These are phyloP conservation scores for Omphaloscelis lunosa DNA, from an alignment of 2,888 invertebrate species.

Conservation along the genomic window DNA sequence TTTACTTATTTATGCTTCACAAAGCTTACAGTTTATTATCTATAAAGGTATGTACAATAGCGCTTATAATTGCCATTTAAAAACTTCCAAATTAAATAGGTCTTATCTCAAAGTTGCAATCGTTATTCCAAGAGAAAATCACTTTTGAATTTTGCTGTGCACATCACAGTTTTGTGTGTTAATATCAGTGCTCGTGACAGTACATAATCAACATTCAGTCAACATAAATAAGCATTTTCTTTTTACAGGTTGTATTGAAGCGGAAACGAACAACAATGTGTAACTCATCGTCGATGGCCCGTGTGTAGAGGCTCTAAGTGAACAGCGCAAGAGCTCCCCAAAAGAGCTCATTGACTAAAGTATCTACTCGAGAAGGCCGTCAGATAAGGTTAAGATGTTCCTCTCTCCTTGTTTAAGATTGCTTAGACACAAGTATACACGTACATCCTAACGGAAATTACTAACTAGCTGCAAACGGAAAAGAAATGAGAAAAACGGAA, in stretches of 20 bases:
- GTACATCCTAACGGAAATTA: slow-evolving; percentile 39
- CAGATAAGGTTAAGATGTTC: slow-evolving; percentile 30
- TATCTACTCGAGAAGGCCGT: slow-evolving; percentile 21
- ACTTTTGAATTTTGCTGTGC: background rate
- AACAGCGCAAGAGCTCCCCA: background rate
- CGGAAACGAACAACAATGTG: slow-evolving; percentile 27
- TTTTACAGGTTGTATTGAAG: slow-evolving; percentile 14
- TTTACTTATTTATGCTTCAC: too few species aligned
- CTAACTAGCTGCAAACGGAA: slow-evolving; percentile 28
- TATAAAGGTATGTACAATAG: too few species aligned
- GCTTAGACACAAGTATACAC: slow-evolving; percentile 17
- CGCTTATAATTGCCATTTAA: too few species aligned
- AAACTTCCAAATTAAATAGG: background rate
- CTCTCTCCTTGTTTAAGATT: slow-evolving; percentile 34
- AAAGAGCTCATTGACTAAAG: slow-evolving; percentile 47
- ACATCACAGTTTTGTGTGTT: too few species aligned
- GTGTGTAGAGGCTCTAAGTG: slow-evolving; percentile 7
- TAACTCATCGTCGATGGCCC: background rate
- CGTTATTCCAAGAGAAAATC: background rate
- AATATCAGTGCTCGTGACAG: background rate
- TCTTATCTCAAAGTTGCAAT: background rate
- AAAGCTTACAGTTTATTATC: too few species aligned
- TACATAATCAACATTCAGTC: background rate
- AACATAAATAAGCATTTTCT: slow-evolving; percentile 14
- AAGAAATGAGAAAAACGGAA: slow-evolving; percentile 29